phyloP scores from a whole-genome alignment of 2,888 invertebrate species.

The Leuctra nigra region DNA sequence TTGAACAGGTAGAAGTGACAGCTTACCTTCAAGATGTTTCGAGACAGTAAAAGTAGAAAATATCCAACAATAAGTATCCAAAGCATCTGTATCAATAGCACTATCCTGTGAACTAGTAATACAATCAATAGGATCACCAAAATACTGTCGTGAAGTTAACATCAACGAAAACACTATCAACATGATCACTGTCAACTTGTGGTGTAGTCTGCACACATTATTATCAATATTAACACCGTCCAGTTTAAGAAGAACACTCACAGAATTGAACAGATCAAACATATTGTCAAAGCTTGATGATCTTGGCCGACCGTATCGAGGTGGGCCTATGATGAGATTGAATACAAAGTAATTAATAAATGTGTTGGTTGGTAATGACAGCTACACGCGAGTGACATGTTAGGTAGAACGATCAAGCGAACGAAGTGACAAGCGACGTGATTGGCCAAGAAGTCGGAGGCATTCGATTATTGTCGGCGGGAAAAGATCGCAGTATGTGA shows the following conservation, averaged over 20 bases:
- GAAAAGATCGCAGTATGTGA: no score
- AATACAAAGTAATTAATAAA: no score
- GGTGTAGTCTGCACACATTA: constrained; percentile 66
- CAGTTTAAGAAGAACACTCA: constrained; percentile 58
- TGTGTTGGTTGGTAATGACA: no score
- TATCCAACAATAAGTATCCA: constrained; percentile 76
- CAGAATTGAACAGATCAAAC: constrained; percentile 60
- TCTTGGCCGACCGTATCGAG: no score
- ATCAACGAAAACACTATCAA: constrained; percentile 65
- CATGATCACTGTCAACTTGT: constrained; percentile 63
- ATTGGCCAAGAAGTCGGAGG: no score
- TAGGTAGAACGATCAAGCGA: no score
- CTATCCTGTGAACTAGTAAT: constrained; percentile 34
- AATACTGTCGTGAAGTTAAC: constrained; percentile 75
- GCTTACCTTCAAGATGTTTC: constrained; percentile 42
- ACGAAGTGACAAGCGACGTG: no score
- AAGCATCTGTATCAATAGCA: constrained; percentile 46
- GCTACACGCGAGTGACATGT: no score
- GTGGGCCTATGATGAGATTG: no score
- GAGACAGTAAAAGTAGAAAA: constrained; percentile 58
- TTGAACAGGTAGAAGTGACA: no score
- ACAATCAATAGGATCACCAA: constrained; percentile 79
- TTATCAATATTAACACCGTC: constrained; percentile 67
- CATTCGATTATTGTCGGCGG: no score
- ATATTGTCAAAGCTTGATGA: constrained; percentile 40